Evolutionary conservation across 2,797 vertebrate genomes (phyloP), one percentile per base, ranked within the genome.

Genomic region (Pipistrellus pygmaeus): DNA sequence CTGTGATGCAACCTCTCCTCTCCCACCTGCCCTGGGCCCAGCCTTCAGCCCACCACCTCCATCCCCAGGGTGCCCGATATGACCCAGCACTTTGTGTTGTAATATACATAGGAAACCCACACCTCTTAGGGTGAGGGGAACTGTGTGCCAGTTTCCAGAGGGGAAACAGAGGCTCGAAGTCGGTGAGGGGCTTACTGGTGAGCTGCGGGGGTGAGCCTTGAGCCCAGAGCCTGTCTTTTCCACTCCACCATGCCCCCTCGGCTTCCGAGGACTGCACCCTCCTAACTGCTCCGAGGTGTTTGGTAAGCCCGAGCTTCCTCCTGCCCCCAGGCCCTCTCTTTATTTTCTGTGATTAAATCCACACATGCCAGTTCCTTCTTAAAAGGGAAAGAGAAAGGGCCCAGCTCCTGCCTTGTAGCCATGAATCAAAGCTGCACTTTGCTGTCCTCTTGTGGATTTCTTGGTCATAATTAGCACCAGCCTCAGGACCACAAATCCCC

Each of bases 191-290:
- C 12, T 25, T 55, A 15, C 25, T 8, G 35, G 48, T 6, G 53
- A 84, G n/a, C 18, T 12, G 17, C 0, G 9, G 15, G 18, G 12
- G 5, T 53, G 3, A 46, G 18, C 8, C 35, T 32, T 60, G 69
- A 38, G 44, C 35, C 51, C 57, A 76, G 75, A 75, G 6, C 23
- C 82, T 64, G 18, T 30, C 73, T 71, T 85, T 57, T 25, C 3
- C 25, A 64, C 2, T 12, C 32, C 17, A 10, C 51, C 41, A 6
- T 0, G 3, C 17, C 14, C 0, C 27, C 48, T 8, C 6, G 66
- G n/a, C 32, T 44, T 41, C 32, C 66, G 88, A 82, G 51, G 14
- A 15, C 2, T 35, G 35, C 18, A 27, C 30, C 25, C 71, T 13
- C 27, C 9, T 7, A n/a, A 48, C 30, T 44, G 23, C 21, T 62